Percentiles rank a stretch among this genome's conserved stretches.
phyloP scores from a whole-genome alignment of 92 coral and sea anemone species.

The Zoanthus sansibaricus region DNA sequence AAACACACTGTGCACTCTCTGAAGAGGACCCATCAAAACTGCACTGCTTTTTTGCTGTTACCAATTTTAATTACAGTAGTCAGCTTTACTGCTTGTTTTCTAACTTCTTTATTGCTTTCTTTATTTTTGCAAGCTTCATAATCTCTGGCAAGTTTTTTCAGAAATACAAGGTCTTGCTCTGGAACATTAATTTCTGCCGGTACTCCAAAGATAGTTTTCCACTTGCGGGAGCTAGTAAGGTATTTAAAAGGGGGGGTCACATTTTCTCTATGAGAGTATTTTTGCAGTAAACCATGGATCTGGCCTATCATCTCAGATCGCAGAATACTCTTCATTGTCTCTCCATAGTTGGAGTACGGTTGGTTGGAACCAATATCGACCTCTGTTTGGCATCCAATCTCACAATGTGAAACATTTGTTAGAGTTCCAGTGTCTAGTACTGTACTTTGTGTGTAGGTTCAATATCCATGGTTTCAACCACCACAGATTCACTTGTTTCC shows the following conservation, averaged over 20 bases:
- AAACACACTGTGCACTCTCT: slow-evolving; percentile 3
- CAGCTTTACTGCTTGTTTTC: slow-evolving; percentile 38
- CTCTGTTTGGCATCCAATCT: slow-evolving; percentile 15
- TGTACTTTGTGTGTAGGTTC: not conserved
- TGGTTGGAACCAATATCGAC: slow-evolving; percentile 7
- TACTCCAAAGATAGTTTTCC: slow-evolving; percentile 7
- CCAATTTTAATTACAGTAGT: slow-evolving; percentile 19
- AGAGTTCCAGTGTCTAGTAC: slow-evolving; percentile 1
- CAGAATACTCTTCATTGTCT: slow-evolving; percentile 18
- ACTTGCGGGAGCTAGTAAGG: slow-evolving; percentile 9
- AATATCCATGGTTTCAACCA: slow-evolving; percentile 7
- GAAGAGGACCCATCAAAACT: slow-evolving; percentile 10
- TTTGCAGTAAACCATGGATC: not conserved
- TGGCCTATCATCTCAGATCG: slow-evolving; percentile 12
- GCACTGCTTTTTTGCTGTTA: slow-evolving; percentile 18
- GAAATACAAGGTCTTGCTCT: slow-evolving; percentile 6
- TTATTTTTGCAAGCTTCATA: slow-evolving; percentile 36
- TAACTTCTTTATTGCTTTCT: slow-evolving; percentile 26
- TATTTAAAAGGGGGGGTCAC: slow-evolving; percentile 22
- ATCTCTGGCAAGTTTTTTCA: slow-evolving; percentile 6
- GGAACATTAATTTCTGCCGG: not conserved
- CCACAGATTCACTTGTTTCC: slow-evolving; percentile 1
- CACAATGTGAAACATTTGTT: not conserved
- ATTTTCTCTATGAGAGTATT: slow-evolving; percentile 25
- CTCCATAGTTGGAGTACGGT: slow-evolving; percentile 29